These are phyloP conservation scores for Pipistrellus kuhlii DNA, from an alignment of 2,797 vertebrate species.

Conservation along the genomic window DNA sequence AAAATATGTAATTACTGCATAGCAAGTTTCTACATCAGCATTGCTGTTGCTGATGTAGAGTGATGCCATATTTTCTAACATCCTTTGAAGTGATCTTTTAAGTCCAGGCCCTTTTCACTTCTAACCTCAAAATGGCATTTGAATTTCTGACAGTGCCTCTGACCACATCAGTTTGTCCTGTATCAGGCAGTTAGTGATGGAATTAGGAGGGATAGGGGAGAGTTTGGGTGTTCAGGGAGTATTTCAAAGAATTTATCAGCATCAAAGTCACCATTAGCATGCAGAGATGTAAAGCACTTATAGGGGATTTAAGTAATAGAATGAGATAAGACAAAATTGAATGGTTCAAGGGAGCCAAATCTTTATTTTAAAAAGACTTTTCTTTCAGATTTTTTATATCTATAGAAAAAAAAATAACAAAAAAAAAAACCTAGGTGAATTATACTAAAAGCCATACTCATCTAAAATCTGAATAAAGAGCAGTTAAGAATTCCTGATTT, in stretches of 20 bases:
- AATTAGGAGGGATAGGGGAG: fast-evolving
- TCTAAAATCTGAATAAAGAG: not conserved
- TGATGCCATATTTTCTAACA: not conserved
- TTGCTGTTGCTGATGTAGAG: not conserved
- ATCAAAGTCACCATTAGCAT: constrained; percentile 15
- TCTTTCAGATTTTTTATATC: not conserved
- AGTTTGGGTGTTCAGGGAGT: not conserved
- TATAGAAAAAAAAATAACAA: not conserved
- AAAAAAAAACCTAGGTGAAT: not conserved
- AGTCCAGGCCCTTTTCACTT: not conserved
- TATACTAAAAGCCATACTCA: not conserved
- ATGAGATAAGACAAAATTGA: constrained; percentile 10
- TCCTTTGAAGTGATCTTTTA: not conserved
- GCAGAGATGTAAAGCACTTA: not conserved
- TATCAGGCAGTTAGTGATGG: not conserved
- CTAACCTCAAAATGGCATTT: constrained; percentile 4
- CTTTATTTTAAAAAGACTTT: not conserved
- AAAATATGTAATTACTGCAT: not conserved
- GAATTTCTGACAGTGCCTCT: constrained; percentile 1
- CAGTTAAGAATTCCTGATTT: not conserved
- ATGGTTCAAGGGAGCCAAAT: not conserved
- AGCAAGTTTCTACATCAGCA: not conserved
- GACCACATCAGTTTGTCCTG: not conserved
- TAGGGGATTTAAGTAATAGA: constrained; percentile 15
- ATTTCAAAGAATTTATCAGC: not conserved